Evolutionary conservation across 1,140 invertebrate species (phyloP).

Genomic region (Eumaeus atala): DNA sequence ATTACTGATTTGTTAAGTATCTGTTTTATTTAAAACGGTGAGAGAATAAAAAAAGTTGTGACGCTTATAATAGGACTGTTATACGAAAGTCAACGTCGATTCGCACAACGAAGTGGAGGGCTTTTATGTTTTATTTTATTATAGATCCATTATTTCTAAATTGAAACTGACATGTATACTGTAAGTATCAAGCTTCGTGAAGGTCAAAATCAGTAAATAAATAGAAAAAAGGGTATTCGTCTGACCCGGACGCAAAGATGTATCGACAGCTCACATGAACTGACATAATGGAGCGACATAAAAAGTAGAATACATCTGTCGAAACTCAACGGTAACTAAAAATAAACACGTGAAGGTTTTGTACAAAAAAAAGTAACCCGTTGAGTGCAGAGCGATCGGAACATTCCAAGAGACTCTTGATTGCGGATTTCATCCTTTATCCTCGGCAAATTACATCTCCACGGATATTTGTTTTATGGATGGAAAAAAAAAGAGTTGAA

Average conservation of each 20-base stretch:
- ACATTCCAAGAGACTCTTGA: too few species aligned
- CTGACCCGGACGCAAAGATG: background rate
- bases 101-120: too few species aligned
- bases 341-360: background rate
- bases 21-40: too few species aligned
- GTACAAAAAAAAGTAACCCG: background rate
- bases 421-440: background rate
- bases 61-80: too few species aligned
- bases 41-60: too few species aligned
- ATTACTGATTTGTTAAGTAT: too few species aligned
- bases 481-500: background rate
- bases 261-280: background rate
- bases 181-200: too few species aligned
- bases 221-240: background rate
- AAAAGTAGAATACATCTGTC: background rate
- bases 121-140: too few species aligned
- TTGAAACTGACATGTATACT: too few species aligned
- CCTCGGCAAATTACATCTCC: conserved; percentile 2
- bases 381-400: background rate
- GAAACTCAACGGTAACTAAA: background rate
- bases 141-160: too few species aligned
- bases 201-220: background rate
- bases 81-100: too few species aligned
- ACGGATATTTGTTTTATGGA: background rate
- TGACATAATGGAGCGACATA: conserved; percentile 1